A percentile compares a stretch with the other conserved stretches of the same genome.
phyloP scores from a whole-genome alignment of 1,140 invertebrate genomes.

The Scaptomyza montana region DNA sequence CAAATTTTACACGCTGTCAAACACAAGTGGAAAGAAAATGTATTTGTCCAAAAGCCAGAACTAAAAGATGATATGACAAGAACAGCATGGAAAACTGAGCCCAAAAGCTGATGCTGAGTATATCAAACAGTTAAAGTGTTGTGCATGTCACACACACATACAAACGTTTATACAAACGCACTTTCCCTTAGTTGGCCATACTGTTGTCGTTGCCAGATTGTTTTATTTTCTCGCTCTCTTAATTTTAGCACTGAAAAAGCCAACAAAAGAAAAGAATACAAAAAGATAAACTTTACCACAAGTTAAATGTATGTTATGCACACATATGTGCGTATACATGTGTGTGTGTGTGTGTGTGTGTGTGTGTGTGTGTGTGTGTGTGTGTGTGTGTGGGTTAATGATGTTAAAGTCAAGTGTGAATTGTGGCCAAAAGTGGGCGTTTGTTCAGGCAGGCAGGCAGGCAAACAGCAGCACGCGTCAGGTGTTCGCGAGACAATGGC shows the following conservation, averaged over 20 bases:
- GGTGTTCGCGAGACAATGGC: conserved; percentile 22
- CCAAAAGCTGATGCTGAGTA: conserved; percentile 25
- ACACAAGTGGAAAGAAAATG: conserved; percentile 38
- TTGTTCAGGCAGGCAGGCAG: no score
- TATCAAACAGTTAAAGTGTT: conserved; percentile 46
- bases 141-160: background rate
- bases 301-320: conserved; percentile 5
- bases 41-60: conserved; percentile 9
- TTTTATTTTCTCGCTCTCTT: no score
- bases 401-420: conserved; percentile 56
- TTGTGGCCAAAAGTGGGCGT: conserved; percentile 37
- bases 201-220: no score
- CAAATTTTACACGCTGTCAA: conserved; percentile 28
- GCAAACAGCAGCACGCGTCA: background rate
- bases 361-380: conserved; percentile 10
- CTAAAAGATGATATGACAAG: conserved; percentile 10
- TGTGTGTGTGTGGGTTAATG: conserved; percentile 36
- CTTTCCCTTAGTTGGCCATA: background rate
- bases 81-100: background rate
- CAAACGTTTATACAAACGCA: background rate
- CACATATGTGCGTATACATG: background rate
- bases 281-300: conserved; percentile 18
- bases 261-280: background rate
- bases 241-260: no score
- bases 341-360: conserved; percentile 19